Conservation (phyloP, 2,113 vertebrate genomes). For the Gracilinanus agilis region DNA sequence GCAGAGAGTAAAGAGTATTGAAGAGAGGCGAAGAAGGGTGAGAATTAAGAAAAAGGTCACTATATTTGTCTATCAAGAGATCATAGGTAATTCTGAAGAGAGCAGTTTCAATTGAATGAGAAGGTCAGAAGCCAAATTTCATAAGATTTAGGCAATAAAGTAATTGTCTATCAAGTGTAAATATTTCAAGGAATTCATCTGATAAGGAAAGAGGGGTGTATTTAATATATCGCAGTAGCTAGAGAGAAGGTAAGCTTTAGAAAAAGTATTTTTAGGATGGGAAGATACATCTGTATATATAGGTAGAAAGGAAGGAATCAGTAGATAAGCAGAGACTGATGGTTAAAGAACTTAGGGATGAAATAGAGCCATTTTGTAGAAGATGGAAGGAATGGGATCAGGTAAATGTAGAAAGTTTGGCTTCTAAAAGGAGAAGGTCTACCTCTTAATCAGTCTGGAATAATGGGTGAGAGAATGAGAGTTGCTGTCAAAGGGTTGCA, state of each 20-base stretch:
- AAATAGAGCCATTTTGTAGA: background rate
- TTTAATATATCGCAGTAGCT: too few relatives aligned
- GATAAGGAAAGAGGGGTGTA: background rate
- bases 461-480: background rate
- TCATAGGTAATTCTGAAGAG: background rate
- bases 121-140: background rate
- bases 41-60: background rate
- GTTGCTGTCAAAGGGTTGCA: background rate
- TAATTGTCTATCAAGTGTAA: background rate
- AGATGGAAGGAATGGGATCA: background rate
- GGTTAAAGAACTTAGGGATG: background rate
- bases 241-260: background rate
- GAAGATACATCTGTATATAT: background rate
- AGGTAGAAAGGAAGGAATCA: background rate
- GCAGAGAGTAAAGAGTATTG: background rate
- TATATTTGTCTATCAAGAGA: background rate
- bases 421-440: background rate
- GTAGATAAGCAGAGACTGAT: background rate
- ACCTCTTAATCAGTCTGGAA: background rate
- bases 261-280: background rate
- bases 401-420: background rate
- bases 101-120: background rate
- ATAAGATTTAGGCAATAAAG: background rate
- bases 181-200: background rate
- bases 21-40: background rate